phyloP scores from a whole-genome alignment of 30 jellyfish, hydroid and myxozoan genomes.

The Hydractinia echinata region DNA sequence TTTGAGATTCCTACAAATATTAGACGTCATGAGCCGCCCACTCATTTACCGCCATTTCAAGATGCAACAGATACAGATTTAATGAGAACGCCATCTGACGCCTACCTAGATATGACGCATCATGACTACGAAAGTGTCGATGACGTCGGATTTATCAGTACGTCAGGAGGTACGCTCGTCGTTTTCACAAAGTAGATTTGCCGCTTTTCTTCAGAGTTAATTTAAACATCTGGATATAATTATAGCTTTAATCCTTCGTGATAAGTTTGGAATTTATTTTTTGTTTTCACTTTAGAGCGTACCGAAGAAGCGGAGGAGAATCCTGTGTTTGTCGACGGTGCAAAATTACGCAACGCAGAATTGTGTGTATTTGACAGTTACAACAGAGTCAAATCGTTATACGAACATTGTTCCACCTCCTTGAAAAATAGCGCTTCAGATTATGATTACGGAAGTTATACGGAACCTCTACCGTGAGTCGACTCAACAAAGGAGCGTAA shows the following conservation, averaged over 20 bases:
- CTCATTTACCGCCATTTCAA: background rate
- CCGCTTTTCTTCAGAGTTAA: no score
- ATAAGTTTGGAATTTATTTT: background rate
- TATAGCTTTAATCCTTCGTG: no score
- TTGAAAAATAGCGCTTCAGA: background rate
- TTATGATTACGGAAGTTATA: background rate
- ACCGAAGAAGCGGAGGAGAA: background rate
- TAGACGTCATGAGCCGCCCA: constrained; percentile 10
- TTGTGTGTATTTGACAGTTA: background rate
- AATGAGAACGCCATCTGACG: background rate
- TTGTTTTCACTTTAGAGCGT: background rate
- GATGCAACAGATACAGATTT: background rate
- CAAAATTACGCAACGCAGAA: background rate
- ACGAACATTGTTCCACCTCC: background rate
- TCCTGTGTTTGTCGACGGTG: background rate
- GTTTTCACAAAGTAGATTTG: no score
- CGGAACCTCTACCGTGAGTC: background rate
- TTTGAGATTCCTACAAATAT: background rate
- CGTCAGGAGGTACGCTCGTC: background rate
- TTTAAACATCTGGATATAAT: no score
- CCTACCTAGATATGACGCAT: background rate
- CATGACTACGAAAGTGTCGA: constrained; percentile 13
- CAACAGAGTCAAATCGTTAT: background rate
- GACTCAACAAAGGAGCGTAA: background rate
- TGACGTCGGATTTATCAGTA: constrained; percentile 12